Evolutionary conservation across 2,888 invertebrate genomes (phyloP).

Genomic region (Cyclophora punctaria): DNA sequence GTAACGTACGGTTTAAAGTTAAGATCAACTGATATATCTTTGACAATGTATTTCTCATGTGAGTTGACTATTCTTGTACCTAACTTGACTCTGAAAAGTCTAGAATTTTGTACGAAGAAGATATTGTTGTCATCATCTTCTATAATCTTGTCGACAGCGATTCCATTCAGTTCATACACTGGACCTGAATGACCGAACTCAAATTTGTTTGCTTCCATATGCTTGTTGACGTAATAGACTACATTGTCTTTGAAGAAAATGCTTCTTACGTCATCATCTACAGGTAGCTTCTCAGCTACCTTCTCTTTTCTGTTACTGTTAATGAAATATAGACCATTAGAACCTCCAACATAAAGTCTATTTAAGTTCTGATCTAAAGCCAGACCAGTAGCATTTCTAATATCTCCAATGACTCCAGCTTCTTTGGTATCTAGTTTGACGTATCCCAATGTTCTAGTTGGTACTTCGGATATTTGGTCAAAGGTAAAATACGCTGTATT

Average conservation of each 20-base stretch:
- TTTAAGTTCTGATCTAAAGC: slow-evolving; percentile 47
- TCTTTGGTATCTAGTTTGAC: slow-evolving; percentile 35
- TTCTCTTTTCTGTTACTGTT: slow-evolving; percentile 39
- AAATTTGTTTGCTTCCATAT: slow-evolving; percentile 45
- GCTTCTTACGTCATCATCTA: slow-evolving; percentile 42
- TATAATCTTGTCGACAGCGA: slow-evolving; percentile 41
- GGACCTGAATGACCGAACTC: slow-evolving; percentile 38
- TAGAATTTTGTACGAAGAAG: slow-evolving; percentile 41
- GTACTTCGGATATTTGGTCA: slow-evolving; percentile 36
- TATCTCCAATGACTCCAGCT: slow-evolving; percentile 41
- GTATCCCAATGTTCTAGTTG: slow-evolving; percentile 39
- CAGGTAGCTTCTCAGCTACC: slow-evolving; percentile 43
- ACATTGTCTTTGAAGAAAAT: slow-evolving; percentile 43
- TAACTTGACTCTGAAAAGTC: slow-evolving; percentile 44
- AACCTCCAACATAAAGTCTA: slow-evolving; percentile 49
- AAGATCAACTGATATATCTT: slow-evolving; percentile 39
- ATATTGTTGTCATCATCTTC: slow-evolving; percentile 54
- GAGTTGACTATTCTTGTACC: slow-evolving; percentile 46
- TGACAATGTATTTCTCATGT: slow-evolving; percentile 39
- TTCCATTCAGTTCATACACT: slow-evolving; percentile 38
- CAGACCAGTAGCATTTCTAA: slow-evolving; percentile 53
- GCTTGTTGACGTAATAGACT: slow-evolving; percentile 43
- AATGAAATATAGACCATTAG: slow-evolving; percentile 49
- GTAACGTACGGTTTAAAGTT: slow-evolving; percentile 40
- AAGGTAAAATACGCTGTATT: slow-evolving; percentile 55